These are phyloP conservation scores for Spinus olivaceus DNA, from an alignment of 2,797 vertebrate genomes.

Conservation along the genomic window DNA sequence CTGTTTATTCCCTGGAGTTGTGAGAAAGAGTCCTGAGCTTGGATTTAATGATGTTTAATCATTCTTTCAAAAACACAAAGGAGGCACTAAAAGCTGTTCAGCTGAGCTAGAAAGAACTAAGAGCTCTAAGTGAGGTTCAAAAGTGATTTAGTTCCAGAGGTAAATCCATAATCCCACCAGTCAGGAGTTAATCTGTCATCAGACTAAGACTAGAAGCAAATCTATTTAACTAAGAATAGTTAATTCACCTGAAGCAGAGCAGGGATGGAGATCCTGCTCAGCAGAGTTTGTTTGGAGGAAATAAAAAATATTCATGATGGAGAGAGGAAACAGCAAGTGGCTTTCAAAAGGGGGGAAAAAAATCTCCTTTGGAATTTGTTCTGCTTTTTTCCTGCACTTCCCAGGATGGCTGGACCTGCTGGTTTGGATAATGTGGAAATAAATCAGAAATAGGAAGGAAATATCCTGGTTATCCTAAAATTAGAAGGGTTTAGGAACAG, in stretches of 20 bases:
- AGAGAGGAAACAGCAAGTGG: neutral
- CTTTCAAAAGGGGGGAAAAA: neutral
- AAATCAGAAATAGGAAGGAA: neutral
- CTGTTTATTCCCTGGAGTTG: constrained; percentile 22
- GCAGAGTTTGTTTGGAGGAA: neutral
- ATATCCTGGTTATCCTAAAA: neutral
- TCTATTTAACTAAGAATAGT: constrained; percentile 61
- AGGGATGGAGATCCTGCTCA: neutral
- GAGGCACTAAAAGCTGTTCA: constrained; percentile 38
- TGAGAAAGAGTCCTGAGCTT: constrained; percentile 11
- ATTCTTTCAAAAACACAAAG: constrained; percentile 47
- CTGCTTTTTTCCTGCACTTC: neutral
- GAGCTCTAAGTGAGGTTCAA: constrained; percentile 31
- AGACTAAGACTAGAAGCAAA: constrained; percentile 40
- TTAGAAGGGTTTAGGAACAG: neutral
- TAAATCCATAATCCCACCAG: constrained; percentile 54
- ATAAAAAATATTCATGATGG: neutral
- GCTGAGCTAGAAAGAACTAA: constrained; percentile 37
- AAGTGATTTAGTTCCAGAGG: constrained; percentile 44
- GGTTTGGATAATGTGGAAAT: neutral
- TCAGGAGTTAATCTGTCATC: constrained; percentile 49
- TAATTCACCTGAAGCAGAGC: constrained; percentile 39
- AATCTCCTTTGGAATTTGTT: neutral
- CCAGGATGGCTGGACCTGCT: neutral
- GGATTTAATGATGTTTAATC: constrained; percentile 45